Conservation (phyloP, 2,113 vertebrate genomes). For the Octodon degus region DNA sequence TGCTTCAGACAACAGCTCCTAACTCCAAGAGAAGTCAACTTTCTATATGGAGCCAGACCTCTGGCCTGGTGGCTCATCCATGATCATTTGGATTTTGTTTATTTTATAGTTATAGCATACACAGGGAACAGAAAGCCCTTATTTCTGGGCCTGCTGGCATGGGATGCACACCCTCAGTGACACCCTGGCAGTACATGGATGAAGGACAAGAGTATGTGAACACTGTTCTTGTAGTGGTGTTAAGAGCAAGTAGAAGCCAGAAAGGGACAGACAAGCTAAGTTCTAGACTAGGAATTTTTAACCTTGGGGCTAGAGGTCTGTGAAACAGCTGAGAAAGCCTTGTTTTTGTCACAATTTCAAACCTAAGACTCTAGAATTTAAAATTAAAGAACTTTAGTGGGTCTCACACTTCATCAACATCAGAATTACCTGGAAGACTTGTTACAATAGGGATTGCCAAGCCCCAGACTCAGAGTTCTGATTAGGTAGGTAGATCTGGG, state of each 20-base stretch:
- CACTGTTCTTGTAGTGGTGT: background rate
- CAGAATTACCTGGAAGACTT: background rate
- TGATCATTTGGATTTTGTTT: slow-evolving; percentile 52
- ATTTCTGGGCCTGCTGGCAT: background rate
- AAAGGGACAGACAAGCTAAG: background rate
- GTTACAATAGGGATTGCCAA: background rate
- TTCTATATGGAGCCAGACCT: slow-evolving; percentile 31
- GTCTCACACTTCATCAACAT: background rate
- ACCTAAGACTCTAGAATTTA: background rate
- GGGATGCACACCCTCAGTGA: background rate
- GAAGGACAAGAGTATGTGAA: background rate
- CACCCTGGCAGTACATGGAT: background rate
- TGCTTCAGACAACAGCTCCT: background rate
- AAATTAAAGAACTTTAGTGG: background rate
- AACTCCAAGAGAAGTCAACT: slow-evolving; percentile 43
- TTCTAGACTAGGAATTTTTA: slow-evolving; percentile 15
- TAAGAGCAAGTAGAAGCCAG: background rate
- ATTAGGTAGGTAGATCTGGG: slow-evolving; percentile 7
- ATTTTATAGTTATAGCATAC: background rate
- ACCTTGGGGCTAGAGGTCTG: background rate
- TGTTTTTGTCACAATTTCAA: slow-evolving; percentile 28
- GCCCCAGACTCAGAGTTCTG: background rate
- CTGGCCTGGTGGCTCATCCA: background rate
- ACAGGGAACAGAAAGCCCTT: slow-evolving; percentile 23
- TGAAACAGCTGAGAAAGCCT: slow-evolving; percentile 1